Conservation (phyloP, 2,888 invertebrate species). For the Spicauda simplicius region DNA sequence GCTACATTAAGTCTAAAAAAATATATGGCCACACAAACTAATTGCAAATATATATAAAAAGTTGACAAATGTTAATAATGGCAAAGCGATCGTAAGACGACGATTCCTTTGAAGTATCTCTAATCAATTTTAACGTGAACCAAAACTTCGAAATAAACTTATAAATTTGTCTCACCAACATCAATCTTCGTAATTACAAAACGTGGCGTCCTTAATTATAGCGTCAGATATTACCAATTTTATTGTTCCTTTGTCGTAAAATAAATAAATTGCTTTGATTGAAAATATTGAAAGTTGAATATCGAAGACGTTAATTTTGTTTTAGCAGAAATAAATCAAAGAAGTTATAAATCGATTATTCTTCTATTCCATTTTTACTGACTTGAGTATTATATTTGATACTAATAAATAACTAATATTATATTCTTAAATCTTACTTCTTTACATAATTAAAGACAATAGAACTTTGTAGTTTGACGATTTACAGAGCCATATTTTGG, state of each 20-base stretch:
- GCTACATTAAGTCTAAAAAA: too few species aligned
- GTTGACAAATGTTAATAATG: too few species aligned
- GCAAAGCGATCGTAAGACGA: too few species aligned
- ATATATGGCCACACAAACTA: too few species aligned
- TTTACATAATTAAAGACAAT: too few species aligned
- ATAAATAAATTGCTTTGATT: constrained; percentile 57
- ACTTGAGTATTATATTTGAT: constrained; percentile 17
- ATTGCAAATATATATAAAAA: too few species aligned
- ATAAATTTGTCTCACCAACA: constrained; percentile 30
- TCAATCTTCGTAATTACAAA: constrained; percentile 42
- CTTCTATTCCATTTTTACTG: constrained; percentile 8
- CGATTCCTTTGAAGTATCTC: too few species aligned
- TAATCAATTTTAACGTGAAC: too few species aligned
- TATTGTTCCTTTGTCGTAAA: constrained; percentile 52
- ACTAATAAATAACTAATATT: constrained; percentile 1
- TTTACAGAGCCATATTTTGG: too few species aligned
- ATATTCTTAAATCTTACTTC: too few species aligned
- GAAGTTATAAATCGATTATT: constrained; percentile 15
- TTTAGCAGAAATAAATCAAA: constrained; percentile 45
- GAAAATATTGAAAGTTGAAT: constrained; percentile 49
- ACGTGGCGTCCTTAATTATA: constrained; percentile 51
- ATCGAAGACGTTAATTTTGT: constrained; percentile 55
- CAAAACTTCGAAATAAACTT: too few species aligned
- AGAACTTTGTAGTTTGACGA: too few species aligned
- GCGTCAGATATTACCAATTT: constrained; percentile 58